These are phyloP conservation scores for Lepidocolaptes lacrymiger DNA, from an alignment of 2,797 vertebrate genomes.

Conservation along the genomic window DNA sequence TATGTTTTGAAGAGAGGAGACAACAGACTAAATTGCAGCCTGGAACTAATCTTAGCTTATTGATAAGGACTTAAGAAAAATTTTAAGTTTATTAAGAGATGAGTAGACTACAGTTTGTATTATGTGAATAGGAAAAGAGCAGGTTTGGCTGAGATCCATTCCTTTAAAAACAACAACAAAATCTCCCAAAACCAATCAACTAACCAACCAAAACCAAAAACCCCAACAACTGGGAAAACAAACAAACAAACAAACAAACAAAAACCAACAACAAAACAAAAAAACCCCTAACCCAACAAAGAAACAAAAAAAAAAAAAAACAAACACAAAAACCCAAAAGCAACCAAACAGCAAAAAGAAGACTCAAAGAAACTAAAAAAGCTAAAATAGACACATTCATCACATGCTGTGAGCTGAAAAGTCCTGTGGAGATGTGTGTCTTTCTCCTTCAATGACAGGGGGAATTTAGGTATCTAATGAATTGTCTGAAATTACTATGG, in stretches of 20 bases:
- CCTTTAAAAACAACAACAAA: neutral
- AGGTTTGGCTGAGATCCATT: neutral
- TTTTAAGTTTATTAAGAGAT: neutral
- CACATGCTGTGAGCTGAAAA: neutral
- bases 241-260: neutral
- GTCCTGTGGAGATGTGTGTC: neutral
- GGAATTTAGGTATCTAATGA: neutral
- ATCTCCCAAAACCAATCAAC: neutral
- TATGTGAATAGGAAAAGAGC: neutral
- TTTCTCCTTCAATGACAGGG: neutral
- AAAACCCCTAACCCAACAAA: neutral
- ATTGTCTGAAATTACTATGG: neutral
- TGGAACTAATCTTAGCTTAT: neutral
- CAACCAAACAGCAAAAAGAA: neutral
- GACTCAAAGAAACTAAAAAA: neutral
- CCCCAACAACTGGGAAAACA: neutral
- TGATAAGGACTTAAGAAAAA: neutral
- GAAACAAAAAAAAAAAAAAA: too few species aligned
- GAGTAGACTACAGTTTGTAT: neutral
- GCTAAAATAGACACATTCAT: neutral
- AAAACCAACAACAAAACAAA: neutral
- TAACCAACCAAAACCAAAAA: neutral
- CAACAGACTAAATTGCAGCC: neutral
- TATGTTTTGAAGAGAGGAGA: neutral
- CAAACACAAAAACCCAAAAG: neutral